Evolutionary conservation across 2,797 vertebrate genomes (phyloP).

Genomic region (Nasua narica): DNA sequence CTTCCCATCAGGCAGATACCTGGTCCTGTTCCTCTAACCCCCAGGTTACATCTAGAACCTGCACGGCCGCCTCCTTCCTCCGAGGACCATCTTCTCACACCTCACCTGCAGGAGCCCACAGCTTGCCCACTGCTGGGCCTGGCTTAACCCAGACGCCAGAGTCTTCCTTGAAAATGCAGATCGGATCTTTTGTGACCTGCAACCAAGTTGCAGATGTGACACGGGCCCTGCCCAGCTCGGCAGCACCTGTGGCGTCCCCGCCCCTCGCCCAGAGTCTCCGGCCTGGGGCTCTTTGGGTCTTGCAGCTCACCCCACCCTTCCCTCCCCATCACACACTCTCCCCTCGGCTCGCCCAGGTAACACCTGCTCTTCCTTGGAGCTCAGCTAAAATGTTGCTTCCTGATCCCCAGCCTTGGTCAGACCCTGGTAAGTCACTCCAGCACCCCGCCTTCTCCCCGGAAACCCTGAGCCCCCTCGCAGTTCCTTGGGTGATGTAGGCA

Average conservation of each 20-base stretch:
- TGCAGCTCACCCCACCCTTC: too few relatives aligned
- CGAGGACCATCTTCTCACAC: not conserved
- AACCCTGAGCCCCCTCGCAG: not conserved
- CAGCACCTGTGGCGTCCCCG: not conserved
- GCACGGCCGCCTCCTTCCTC: not conserved
- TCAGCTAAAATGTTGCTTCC: not conserved
- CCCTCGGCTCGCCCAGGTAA: not conserved
- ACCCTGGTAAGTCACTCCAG: not conserved
- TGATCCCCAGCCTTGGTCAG: not conserved
- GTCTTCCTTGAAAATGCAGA: not conserved
- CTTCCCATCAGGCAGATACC: not conserved
- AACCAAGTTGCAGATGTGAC: not conserved
- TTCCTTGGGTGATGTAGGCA: too few relatives aligned
- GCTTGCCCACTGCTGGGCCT: not conserved
- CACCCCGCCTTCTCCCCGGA: not conserved
- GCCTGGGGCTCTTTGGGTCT: not conserved
- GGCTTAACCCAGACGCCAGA: not conserved
- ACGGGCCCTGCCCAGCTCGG: not conserved
- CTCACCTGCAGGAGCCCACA: not conserved
- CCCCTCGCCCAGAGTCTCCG: not conserved
- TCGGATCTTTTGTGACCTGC: not conserved
- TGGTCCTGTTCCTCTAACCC: not conserved
- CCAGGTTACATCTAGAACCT: not conserved
- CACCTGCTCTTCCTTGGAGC: not conserved
- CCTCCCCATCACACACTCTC: not conserved